Conservation (phyloP, 2,888 invertebrate species). For the Pyrochroa serraticornis region DNA sequence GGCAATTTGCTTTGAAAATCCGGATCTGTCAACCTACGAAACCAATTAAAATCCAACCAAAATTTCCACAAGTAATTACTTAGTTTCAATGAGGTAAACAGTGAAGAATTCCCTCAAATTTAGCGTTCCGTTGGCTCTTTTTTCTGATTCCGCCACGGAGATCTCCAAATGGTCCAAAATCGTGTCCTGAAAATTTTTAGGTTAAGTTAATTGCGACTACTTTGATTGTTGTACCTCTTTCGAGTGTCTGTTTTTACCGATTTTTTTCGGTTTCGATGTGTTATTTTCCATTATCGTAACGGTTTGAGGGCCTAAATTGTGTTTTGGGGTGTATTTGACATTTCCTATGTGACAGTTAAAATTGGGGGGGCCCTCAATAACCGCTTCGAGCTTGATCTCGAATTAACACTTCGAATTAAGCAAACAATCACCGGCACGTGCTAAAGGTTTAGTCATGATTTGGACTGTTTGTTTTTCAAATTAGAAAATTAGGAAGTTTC, state of each 20-base stretch:
- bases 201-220: slow-evolving; percentile 7
- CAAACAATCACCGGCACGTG: no score
- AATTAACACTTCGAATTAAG: no score
- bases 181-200: slow-evolving; percentile 63
- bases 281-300: slow-evolving; percentile 19
- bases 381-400: no score
- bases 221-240: slow-evolving; percentile 20
- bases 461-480: no score
- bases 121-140: slow-evolving; percentile 74
- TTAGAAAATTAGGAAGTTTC: no score
- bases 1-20: slow-evolving; percentile 64
- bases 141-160: slow-evolving; percentile 77
- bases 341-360: no score
- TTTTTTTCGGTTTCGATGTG: slow-evolving; percentile 13
- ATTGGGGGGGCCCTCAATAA: no score
- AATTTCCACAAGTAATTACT: slow-evolving; percentile 58
- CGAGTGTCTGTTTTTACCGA: slow-evolving; percentile 9
- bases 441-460: no score
- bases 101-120: slow-evolving; percentile 79
- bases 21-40: slow-evolving; percentile 69
- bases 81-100: slow-evolving; percentile 78
- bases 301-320: no score
- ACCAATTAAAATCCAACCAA: neutral
- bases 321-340: no score
- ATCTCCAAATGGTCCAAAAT: slow-evolving; percentile 76